Percentiles rank a stretch among this genome's conserved stretches.
Evolutionary conservation across 2,888 invertebrate species (phyloP).

Genomic region (Hyles lineata): DNA sequence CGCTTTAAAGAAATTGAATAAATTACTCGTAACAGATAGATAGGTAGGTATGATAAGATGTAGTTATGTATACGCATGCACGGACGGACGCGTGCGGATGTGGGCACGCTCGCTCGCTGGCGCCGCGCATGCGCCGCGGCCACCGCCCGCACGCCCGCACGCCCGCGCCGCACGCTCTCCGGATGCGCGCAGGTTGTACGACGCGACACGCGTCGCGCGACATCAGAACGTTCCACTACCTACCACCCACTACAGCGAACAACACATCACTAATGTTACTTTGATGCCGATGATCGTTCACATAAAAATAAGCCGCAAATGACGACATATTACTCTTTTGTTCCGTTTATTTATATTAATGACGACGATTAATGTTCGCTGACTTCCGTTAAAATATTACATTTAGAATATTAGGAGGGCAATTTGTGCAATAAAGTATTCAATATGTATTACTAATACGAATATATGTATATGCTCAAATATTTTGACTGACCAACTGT

Average conservation of each 20-base stretch:
- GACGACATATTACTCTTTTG: slow-evolving; percentile 64
- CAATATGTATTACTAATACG: slow-evolving; percentile 65
- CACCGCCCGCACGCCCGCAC: neutral
- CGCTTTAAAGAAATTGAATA: slow-evolving; percentile 84
- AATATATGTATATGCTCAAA: slow-evolving; percentile 74
- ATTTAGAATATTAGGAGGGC: slow-evolving; percentile 69
- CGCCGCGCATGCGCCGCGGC: neutral
- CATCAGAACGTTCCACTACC: slow-evolving; percentile 35
- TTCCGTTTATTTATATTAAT: slow-evolving; percentile 50
- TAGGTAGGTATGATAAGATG: slow-evolving; percentile 80
- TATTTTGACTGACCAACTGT: slow-evolving; percentile 83
- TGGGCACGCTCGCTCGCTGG: neutral
- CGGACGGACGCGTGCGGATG: neutral
- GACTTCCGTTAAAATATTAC: slow-evolving; percentile 60
- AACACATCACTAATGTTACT: slow-evolving; percentile 55
- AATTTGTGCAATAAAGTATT: slow-evolving; percentile 79
- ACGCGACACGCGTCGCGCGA: slow-evolving; percentile 38
- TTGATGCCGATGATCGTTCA: slow-evolving; percentile 68
- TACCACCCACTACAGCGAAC: slow-evolving; percentile 44
- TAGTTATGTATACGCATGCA: slow-evolving; percentile 70
- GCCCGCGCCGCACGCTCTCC: neutral
- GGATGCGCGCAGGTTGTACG: slow-evolving; percentile 30
- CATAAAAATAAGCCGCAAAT: slow-evolving; percentile 65
- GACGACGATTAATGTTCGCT: slow-evolving; percentile 42
- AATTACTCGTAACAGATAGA: slow-evolving; percentile 79